Percentiles rank a stretch among this genome's conserved stretches.
Conservation (phyloP, 2,888 invertebrate species). For the Carabus problematicus region DNA sequence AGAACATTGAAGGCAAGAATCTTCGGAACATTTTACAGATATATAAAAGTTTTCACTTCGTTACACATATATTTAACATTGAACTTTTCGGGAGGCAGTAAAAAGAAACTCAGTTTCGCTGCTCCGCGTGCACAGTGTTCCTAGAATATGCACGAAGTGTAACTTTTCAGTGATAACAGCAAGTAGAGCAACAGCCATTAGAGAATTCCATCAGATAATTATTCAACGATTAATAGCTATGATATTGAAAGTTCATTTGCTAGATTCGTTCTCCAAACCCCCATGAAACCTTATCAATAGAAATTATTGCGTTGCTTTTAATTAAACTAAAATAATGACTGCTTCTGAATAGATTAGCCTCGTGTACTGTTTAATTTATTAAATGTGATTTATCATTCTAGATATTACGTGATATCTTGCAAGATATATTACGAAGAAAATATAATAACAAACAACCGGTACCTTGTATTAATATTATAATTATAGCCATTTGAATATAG, state of each 20-base stretch:
- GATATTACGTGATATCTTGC: no score
- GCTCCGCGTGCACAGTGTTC: background rate
- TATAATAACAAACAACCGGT: no score
- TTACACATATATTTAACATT: background rate
- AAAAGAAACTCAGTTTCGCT: background rate
- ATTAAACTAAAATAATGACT: background rate
- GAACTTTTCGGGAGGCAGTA: background rate
- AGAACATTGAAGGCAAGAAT: no score
- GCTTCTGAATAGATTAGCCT: background rate
- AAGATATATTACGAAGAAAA: no score
- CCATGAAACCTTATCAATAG: background rate
- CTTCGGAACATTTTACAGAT: background rate
- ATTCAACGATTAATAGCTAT: constrained; percentile 27
- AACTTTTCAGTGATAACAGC: background rate
- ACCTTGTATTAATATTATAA: no score
- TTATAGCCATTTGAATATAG: no score
- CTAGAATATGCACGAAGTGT: background rate
- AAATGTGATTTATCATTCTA: background rate
- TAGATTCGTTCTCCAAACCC: constrained; percentile 16
- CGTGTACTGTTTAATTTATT: background rate
- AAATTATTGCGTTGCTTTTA: background rate
- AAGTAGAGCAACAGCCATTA: constrained; percentile 17
- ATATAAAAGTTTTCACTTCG: background rate
- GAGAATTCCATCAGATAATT: constrained; percentile 36
- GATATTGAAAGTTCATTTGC: constrained; percentile 35